phyloP scores from a whole-genome alignment of 2,797 vertebrate species.

The Clamator glandarius region DNA sequence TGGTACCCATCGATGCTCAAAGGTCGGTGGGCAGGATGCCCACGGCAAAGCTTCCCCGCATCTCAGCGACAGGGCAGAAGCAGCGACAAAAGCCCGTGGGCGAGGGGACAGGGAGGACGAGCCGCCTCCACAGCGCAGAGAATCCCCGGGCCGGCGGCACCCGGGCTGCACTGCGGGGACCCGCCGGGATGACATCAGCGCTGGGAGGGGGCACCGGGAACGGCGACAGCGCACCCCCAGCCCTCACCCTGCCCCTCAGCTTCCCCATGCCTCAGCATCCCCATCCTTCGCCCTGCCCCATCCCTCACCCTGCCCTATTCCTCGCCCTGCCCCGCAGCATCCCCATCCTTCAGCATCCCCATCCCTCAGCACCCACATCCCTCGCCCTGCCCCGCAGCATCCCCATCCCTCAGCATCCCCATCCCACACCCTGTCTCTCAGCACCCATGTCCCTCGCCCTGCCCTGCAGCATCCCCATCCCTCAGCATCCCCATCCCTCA shows the following conservation, averaged over 20 bases:
- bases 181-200: conserved; percentile 61
- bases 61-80: background rate
- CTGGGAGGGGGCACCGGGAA: background rate
- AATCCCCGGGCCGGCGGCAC: background rate
- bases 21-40: background rate
- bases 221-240: background rate
- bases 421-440: no score
- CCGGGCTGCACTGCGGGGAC: conserved; percentile 39
- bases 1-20: background rate
- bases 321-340: background rate
- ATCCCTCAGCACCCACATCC: no score
- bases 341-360: no score
- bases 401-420: background rate
- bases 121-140: background rate
- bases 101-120: background rate
- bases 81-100: background rate
- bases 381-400: no score
- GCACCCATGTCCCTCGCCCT: no score
- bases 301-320: no score
- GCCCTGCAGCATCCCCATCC: background rate
- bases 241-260: no score
- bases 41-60: background rate
- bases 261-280: background rate
- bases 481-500: background rate
- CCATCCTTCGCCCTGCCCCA: background rate